phyloP scores from a whole-genome alignment of 2,797 vertebrate species.

The Sphenodon punctatus region DNA sequence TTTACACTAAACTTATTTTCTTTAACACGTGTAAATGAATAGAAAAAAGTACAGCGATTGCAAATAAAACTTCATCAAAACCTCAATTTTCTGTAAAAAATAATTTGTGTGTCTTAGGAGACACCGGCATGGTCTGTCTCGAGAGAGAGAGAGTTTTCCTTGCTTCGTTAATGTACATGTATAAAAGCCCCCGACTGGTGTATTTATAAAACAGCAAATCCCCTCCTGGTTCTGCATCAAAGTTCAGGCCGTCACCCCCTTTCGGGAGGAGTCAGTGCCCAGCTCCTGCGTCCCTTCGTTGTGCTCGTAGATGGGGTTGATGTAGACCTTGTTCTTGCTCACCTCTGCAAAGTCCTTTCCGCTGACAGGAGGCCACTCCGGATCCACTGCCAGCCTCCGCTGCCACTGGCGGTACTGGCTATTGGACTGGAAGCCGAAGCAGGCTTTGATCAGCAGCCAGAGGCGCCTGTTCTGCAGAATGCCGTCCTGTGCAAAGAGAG shows the following conservation, averaged over 20 bases:
- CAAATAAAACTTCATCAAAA: not conserved
- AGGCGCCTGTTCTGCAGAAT: constrained; percentile 72
- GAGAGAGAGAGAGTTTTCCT: no score
- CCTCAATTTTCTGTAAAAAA: no score
- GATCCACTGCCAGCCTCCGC: constrained; percentile 59
- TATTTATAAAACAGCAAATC: not conserved
- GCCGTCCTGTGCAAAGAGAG: constrained; percentile 46
- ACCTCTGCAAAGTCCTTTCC: constrained; percentile 43
- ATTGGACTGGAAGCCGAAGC: constrained; percentile 51
- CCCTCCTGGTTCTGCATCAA: accelerated
- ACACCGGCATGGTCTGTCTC: no score
- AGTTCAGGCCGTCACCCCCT: no score
- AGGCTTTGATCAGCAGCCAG: constrained; percentile 66
- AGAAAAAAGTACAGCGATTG: no score
- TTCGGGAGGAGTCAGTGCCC: no score
- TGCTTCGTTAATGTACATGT: not conserved
- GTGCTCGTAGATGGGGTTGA: constrained; percentile 39
- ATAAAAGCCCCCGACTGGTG: accelerated
- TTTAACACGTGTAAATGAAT: not conserved
- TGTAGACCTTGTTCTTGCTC: constrained; percentile 23
- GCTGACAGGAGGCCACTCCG: constrained; percentile 63
- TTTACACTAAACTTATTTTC: no score
- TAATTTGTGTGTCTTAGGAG: no score
- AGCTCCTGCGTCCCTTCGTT: no score
- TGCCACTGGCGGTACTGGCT: constrained; percentile 65